phyloP scores from a whole-genome alignment of 1,140 invertebrate species.

The Adoxophyes honmai region DNA sequence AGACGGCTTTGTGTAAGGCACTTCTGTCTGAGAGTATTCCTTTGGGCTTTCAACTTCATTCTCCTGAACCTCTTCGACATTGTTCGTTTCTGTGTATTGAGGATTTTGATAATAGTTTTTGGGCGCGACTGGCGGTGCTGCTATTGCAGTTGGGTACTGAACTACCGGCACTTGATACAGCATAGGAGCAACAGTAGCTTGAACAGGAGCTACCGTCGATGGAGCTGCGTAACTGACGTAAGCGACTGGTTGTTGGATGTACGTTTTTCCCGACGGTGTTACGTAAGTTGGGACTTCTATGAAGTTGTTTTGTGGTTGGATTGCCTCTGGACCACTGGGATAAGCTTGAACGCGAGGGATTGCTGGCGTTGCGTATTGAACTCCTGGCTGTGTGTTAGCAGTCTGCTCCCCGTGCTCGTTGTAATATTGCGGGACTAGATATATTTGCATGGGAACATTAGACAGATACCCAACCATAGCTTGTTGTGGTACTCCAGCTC shows the following conservation, averaged over 20 bases:
- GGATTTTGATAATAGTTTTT: slow-evolving; percentile 45
- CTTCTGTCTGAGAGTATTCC: slow-evolving; percentile 44
- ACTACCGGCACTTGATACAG: slow-evolving; percentile 54
- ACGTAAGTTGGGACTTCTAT: slow-evolving; percentile 50
- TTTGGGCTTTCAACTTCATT: slow-evolving; percentile 42
- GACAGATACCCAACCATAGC: slow-evolving; percentile 58
- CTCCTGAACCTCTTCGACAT: slow-evolving; percentile 43
- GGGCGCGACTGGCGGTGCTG: slow-evolving; percentile 28
- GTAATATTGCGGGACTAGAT: slow-evolving; percentile 65
- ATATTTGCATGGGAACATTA: slow-evolving; percentile 67
- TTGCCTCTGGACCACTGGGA: slow-evolving; percentile 32
- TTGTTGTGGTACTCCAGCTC: slow-evolving; percentile 36
- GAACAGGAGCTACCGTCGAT: slow-evolving; percentile 40
- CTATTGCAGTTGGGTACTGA: slow-evolving; percentile 45
- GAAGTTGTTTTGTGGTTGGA: slow-evolving; percentile 47
- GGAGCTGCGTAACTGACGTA: slow-evolving; percentile 48
- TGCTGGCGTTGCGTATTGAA: slow-evolving; percentile 33
- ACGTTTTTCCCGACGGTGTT: slow-evolving; percentile 44
- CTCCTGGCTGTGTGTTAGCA: slow-evolving; percentile 25
- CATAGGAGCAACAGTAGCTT: slow-evolving; percentile 43
- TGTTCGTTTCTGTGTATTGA: slow-evolving; percentile 45
- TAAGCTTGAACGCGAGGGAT: slow-evolving; percentile 32
- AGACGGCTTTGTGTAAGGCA: slow-evolving; percentile 32
- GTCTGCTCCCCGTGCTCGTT: slow-evolving; percentile 40
- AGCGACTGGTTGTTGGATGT: slow-evolving; percentile 43